These are phyloP conservation scores for Tringa solitaria DNA, from an alignment of 2,113 vertebrate species.

Conservation along the genomic window DNA sequence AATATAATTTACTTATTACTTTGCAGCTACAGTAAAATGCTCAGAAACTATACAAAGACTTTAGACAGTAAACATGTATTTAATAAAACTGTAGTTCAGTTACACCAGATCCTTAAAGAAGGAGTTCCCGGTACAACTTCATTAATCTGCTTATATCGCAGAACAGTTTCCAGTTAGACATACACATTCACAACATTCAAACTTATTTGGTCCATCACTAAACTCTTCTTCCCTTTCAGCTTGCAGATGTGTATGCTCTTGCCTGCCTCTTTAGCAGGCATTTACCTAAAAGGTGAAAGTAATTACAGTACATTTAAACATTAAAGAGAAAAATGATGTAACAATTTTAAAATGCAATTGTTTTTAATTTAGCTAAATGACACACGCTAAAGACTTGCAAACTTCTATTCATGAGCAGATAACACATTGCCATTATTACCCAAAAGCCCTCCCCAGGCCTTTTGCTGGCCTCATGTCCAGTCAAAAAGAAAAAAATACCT, in stretches of 20 bases:
- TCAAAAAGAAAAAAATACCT: neutral
- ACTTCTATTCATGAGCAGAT: neutral
- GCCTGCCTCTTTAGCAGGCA: constrained; percentile 86
- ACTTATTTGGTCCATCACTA: constrained; percentile 14
- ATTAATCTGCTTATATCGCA: constrained; percentile 80
- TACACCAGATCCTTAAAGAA: constrained; percentile 82
- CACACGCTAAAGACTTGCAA: neutral
- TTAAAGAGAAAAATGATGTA: neutral
- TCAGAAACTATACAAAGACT: constrained; percentile 76
- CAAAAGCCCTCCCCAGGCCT: neutral
- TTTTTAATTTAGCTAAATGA: neutral
- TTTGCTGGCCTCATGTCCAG: neutral
- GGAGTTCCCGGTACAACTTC: constrained; percentile 91
- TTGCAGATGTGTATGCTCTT: constrained; percentile 61
- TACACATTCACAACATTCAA: constrained; percentile 43
- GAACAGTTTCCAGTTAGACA: constrained; percentile 75
- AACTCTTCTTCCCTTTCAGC: constrained; percentile 20
- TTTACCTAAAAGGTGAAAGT: constrained; percentile 84
- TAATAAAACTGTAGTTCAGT: constrained; percentile 80
- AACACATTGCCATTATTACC: neutral
- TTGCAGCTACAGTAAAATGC: constrained; percentile 66
- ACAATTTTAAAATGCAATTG: neutral
- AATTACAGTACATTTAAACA: neutral
- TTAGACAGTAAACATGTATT: constrained; percentile 68
- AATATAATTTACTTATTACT: constrained; percentile 71